Evolutionary conservation across 2,797 vertebrate genomes (phyloP), one percentile per base, ranked within the genome.

Genomic region (Xenentodon cancila): DNA sequence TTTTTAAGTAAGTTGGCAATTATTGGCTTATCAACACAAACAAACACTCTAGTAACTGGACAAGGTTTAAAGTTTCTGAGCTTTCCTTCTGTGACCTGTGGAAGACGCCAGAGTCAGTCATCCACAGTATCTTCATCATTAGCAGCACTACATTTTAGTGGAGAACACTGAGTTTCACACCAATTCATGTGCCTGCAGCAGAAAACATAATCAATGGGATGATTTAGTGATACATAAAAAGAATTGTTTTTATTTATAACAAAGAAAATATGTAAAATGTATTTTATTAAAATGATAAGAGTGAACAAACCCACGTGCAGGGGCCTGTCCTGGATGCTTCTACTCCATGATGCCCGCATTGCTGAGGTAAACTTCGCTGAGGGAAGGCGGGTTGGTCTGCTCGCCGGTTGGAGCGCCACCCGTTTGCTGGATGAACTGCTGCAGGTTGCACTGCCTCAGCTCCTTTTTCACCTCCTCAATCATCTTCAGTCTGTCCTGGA

Each of bases 361-460:
- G 2, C 47, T 68, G 56, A 89, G 83, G 55, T 68, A 80, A 12
- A 50, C 8, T 0, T 71, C 48, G 0, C 44, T 4, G 49, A 9
- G 3, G 0, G 45, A 20, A 3, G 9, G 65, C 0, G 20, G 13
- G 64, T n/a, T 22, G 0, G 37, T 65, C 46, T 79, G 79, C 61
- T 88, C 90, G 37, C 66, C 49, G 49, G 81, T 79, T 47, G 79
- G 25, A 79, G 59, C 7, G 3, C 37, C 84, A 34, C 95, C 93
- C 0, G 96, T 91, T 90, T 95, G 95, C 86, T 92, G 94, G 85
- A 97, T 97, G 87, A 98, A 98, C 80, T 96, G 95, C 86, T 97
- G 96, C 79, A 97, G 91, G 81, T 97, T 95, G 63, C 95, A 96
- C 77, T 97, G 96, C 16, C 96, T 93, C 64, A 98, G 90, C 75